Conservation (phyloP, 2,888 invertebrate species). For the Trichopoda pennipes region DNA sequence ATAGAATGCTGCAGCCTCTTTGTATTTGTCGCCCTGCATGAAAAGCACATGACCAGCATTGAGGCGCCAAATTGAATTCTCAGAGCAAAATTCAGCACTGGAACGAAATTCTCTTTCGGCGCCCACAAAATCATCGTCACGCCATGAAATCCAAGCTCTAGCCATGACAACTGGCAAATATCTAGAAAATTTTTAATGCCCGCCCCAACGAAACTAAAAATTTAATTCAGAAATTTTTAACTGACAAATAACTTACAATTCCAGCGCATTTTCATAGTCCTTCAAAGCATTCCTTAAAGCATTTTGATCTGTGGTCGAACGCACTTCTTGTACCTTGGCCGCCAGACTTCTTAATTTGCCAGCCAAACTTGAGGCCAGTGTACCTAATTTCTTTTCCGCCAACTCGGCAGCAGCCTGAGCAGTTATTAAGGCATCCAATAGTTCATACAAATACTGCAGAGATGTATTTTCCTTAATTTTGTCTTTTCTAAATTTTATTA, state of each 20-base stretch:
- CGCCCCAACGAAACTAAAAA: too few relatives aligned
- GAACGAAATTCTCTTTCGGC: slow-evolving; percentile 98
- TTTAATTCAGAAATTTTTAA: neutral
- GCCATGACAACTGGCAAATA: slow-evolving; percentile 99
- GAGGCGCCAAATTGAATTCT: slow-evolving; percentile 97
- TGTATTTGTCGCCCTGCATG: slow-evolving; percentile 99
- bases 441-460: slow-evolving; percentile 92
- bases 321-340: slow-evolving; percentile 95
- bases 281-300: slow-evolving; percentile 93
- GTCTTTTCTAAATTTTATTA: too few relatives aligned
- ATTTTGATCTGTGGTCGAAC: slow-evolving; percentile 93
- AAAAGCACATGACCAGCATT: slow-evolving; percentile 99
- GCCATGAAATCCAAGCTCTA: slow-evolving; percentile 99
- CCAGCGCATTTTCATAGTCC: slow-evolving; percentile 93
- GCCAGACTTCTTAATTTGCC: slow-evolving; percentile 94
- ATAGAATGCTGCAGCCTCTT: slow-evolving; percentile 98
- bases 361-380: slow-evolving; percentile 94
- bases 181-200: slow-evolving; percentile 80
- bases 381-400: slow-evolving; percentile 97
- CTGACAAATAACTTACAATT: slow-evolving; percentile 81
- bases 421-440: slow-evolving; percentile 97
- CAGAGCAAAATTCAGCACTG: slow-evolving; percentile 98
- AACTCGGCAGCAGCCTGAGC: slow-evolving; percentile 98
- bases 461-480: neutral
- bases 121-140: slow-evolving; percentile 95